phyloP scores from a whole-genome alignment of 2,797 vertebrate species.

The Euthynnus affinis region DNA sequence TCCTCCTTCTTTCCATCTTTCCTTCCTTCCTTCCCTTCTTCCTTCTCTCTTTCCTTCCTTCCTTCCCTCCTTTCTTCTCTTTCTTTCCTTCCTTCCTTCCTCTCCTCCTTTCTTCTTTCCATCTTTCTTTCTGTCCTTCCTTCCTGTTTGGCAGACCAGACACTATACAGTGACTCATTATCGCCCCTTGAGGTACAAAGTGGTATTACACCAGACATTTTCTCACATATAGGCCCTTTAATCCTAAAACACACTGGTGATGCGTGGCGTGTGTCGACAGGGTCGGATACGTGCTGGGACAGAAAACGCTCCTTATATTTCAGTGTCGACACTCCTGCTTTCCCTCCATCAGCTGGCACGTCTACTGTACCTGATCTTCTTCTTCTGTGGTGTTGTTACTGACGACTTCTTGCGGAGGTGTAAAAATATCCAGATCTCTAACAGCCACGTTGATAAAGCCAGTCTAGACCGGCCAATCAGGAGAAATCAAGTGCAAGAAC shows the following conservation, averaged over 20 bases:
- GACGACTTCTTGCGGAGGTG: background rate
- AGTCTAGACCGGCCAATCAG: background rate
- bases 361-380: background rate
- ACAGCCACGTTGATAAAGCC: background rate
- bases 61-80: too few species aligned
- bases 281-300: background rate
- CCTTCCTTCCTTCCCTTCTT: too few species aligned
- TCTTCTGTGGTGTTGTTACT: background rate
- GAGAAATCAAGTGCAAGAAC: background rate
- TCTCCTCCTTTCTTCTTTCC: background rate
- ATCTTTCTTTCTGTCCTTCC: background rate
- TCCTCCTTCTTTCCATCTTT: background rate
- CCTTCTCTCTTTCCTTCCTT: too few species aligned
- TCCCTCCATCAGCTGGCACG: background rate
- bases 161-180: too few species aligned
- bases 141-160: too few species aligned
- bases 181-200: too few species aligned
- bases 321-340: background rate
- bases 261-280: too few species aligned
- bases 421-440: constrained; percentile 25
- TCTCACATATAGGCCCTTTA: too few species aligned
- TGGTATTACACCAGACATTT: too few species aligned
- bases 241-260: too few species aligned
- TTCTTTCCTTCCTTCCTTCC: background rate
- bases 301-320: background rate